Conservation (phyloP, 2,888 invertebrate species). For the Agelastica alni region DNA sequence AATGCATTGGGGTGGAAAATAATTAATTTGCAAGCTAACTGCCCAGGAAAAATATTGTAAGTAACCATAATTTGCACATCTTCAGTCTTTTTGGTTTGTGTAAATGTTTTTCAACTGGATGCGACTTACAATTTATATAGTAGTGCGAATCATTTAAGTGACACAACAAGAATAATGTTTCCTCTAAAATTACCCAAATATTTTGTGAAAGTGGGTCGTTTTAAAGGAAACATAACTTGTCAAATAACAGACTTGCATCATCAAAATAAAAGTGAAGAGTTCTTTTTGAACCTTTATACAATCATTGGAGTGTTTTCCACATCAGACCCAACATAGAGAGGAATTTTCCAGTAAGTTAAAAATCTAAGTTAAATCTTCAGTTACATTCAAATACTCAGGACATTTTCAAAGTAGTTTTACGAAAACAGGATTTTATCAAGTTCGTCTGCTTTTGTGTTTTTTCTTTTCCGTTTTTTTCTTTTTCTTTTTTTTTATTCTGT, state of each 20-base stretch:
- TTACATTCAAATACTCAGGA: constrained; percentile 22
- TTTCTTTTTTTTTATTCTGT: constrained; percentile 3
- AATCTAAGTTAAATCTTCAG: constrained; percentile 28
- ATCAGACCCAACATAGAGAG: constrained; percentile 31
- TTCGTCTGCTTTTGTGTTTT: constrained; percentile 23
- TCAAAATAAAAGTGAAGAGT: constrained; percentile 7
- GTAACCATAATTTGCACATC: constrained; percentile 1
- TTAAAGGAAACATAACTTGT: no score
- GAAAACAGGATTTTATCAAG: constrained; percentile 8
- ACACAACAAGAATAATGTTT: no score
- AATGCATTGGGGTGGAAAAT: no score
- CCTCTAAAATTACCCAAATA: no score
- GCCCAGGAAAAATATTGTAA: constrained; percentile 28
- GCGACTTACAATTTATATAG: no score
- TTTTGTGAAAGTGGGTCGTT: no score
- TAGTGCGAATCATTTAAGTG: no score
- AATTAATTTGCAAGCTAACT: constrained; percentile 13
- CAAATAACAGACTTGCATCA: constrained; percentile 5
- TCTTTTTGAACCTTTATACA: constrained; percentile 25
- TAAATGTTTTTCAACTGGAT: no score
- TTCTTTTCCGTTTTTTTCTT: constrained; percentile 1
- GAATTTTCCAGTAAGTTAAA: constrained; percentile 35
- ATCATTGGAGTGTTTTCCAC: constrained; percentile 29
- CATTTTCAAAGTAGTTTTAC: constrained; percentile 34
- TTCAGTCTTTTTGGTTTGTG: no score